Percentiles rank a stretch among this genome's conserved stretches.
These are phyloP conservation scores for Pomatorhinus ruficollis DNA, from an alignment of 2,113 vertebrate species.

Conservation along the genomic window DNA sequence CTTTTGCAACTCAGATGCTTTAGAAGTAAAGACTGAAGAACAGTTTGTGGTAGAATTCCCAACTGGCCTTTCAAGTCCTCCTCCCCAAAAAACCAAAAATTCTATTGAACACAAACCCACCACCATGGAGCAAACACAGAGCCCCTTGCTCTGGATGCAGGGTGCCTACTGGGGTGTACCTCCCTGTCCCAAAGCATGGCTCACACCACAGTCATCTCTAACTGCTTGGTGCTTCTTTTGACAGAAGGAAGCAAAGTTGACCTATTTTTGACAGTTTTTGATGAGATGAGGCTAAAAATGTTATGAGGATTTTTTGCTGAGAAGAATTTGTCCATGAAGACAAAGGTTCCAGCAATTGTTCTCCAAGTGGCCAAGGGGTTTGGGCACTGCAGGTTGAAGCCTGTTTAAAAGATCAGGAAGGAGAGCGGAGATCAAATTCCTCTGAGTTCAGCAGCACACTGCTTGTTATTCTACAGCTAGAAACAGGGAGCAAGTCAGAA, in stretches of 20 bases:
- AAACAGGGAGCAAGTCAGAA: not conserved
- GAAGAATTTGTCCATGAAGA: not conserved
- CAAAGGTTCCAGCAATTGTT: not conserved
- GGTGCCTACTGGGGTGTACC: not conserved
- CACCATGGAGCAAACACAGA: not conserved
- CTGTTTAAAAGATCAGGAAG: not conserved
- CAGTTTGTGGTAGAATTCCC: not conserved
- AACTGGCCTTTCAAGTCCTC: not conserved
- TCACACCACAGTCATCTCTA: not conserved
- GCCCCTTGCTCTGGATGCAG: not conserved
- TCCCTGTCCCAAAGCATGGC: not conserved
- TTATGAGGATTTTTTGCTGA: not conserved
- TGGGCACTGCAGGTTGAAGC: not conserved
- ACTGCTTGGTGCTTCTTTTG: not conserved
- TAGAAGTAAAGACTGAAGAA: not conserved
- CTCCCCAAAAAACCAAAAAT: not conserved
- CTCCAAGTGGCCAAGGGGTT: not conserved
- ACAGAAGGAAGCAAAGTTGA: not conserved
- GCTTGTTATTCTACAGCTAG: not conserved
- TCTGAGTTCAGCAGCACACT: not conserved
- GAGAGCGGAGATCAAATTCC: not conserved
- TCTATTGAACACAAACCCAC: not conserved
- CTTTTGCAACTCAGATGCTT: not conserved
- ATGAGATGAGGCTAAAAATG: not conserved
- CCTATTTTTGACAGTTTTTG: slow-evolving; percentile 31